Conservation (phyloP, 2,888 invertebrate genomes). For the Oscheius sp. region DNA sequence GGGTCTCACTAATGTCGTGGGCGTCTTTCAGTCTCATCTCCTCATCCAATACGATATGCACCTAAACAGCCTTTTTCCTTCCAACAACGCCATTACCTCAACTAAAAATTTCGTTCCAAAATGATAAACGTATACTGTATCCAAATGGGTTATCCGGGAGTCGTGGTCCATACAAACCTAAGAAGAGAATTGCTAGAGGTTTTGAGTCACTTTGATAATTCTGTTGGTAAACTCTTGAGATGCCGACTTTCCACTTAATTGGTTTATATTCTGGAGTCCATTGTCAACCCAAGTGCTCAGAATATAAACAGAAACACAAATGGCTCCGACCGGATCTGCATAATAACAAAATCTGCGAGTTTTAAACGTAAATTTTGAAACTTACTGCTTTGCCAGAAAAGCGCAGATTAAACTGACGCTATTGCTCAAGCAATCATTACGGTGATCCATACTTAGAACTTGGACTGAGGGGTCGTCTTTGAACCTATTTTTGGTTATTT, state of each 20-base stretch:
- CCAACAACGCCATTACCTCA: constrained; percentile 63
- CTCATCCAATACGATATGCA: constrained; percentile 72
- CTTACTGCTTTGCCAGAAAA: constrained; percentile 38
- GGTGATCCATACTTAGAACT: constrained; percentile 73
- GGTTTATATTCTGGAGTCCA: constrained; percentile 70
- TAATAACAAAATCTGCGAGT: constrained; percentile 68
- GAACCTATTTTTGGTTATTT: constrained; percentile 52
- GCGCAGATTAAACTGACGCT: constrained; percentile 72
- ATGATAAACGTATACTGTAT: constrained; percentile 74
- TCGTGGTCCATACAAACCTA: constrained; percentile 69
- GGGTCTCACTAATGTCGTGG: constrained; percentile 73
- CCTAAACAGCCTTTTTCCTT: constrained; percentile 26
- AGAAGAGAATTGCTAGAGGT: neutral
- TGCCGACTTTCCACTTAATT: constrained; percentile 67
- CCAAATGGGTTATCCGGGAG: constrained; percentile 68
- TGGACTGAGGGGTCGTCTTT: constrained; percentile 68
- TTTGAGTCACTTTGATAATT: constrained; percentile 62
- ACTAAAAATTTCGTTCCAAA: constrained; percentile 72
- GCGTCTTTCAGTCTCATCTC: constrained; percentile 71
- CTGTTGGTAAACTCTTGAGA: constrained; percentile 69
- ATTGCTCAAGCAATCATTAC: constrained; percentile 74
- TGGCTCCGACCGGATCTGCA: constrained; percentile 73
- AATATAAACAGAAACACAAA: constrained; percentile 73
- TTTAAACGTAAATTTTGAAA: too few species aligned
- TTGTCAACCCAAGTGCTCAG: constrained; percentile 71